Conservation (phyloP, 1,140 invertebrate genomes). For the Brachionus plicatilis region DNA sequence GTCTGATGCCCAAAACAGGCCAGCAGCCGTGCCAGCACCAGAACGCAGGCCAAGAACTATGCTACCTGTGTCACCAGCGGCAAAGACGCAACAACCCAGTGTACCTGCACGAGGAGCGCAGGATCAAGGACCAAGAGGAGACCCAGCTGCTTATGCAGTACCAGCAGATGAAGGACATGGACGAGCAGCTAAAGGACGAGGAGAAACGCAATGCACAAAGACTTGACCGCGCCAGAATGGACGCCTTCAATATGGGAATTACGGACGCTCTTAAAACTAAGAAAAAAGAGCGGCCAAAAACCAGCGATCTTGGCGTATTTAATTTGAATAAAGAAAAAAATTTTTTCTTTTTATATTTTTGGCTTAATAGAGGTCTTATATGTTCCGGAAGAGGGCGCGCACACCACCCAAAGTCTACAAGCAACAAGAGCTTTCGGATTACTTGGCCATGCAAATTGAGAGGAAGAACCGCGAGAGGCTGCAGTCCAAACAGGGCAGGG, state of each 20-base stretch:
- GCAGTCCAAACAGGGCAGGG: constrained; percentile 8
- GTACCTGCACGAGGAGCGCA: constrained; percentile 51
- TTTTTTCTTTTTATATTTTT: constrained; percentile 41
- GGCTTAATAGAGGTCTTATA: constrained; percentile 49
- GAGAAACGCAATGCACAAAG: constrained; percentile 45
- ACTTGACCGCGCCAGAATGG: constrained; percentile 52
- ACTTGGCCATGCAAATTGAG: constrained; percentile 6
- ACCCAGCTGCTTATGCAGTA: constrained; percentile 53
- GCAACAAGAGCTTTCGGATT: constrained; percentile 48
- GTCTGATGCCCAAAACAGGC: not conserved
- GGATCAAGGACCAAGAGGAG: constrained; percentile 51
- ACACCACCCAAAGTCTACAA: constrained; percentile 51
- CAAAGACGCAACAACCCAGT: constrained; percentile 52
- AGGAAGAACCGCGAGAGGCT: not conserved
- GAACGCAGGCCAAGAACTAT: constrained; percentile 54
- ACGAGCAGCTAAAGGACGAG: constrained; percentile 51
- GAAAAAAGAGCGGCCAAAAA: constrained; percentile 43
- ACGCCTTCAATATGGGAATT: constrained; percentile 55
- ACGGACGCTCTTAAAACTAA: constrained; percentile 49
- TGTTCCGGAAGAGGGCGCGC: constrained; percentile 52
- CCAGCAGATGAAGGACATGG: constrained; percentile 53
- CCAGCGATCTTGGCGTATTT: constrained; percentile 17
- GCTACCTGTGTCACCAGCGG: constrained; percentile 55
- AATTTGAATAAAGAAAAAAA: not conserved
- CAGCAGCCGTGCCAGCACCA: constrained; percentile 47